Base-by-base conservation (phyloP, 2,113 vertebrate genomes). In the Pelmatolapia mariae region DNA sequence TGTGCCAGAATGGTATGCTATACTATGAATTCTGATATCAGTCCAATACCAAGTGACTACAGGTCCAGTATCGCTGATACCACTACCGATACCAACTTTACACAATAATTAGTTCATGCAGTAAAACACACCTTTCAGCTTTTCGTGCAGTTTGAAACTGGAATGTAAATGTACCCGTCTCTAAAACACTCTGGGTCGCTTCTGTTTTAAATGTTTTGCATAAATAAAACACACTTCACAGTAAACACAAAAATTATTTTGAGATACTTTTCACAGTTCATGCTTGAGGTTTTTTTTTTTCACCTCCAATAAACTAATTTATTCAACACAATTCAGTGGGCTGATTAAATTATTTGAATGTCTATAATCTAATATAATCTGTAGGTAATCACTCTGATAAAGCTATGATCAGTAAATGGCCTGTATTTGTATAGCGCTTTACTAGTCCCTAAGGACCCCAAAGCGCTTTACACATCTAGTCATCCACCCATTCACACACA, bases 281-380 rank as follows among this genome's bases (percentile, higher is more conserved):
- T 63, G 29, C 59, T 63, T 63, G 59, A 4, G 10, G 0, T 0
- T 33, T 33, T 59, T 33, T 33, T 59, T 61, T 33, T 11, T 1
- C 4, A 63, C 59, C 59, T 63, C 10, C 31, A 36, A 11, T 36
- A 63, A 63, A 63, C 59, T 3, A 36, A n/a, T 36, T 36, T 63
- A 63, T 36, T 63, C 18, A 63, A 19, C 31, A 63, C 59, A 59
- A 59, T 4, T 59, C 56, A 31, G 26, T 63, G 31, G 31, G 31
- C 18, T 63, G 31, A 63, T 63, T 7, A 7, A 63, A 36, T 36
- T 3, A 63, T 36, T 63, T 36, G 59, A 36, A 36, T 36, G 59
- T 36, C 31, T 36, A 33, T 33, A 61, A 61, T 61, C 29, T 19
- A 63, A 63, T 36, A 36, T 36, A n/a, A 63, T 36, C 59, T 63